Base-by-base conservation (phyloP, 2,797 vertebrate species). In the Parambassis ranga region DNA sequence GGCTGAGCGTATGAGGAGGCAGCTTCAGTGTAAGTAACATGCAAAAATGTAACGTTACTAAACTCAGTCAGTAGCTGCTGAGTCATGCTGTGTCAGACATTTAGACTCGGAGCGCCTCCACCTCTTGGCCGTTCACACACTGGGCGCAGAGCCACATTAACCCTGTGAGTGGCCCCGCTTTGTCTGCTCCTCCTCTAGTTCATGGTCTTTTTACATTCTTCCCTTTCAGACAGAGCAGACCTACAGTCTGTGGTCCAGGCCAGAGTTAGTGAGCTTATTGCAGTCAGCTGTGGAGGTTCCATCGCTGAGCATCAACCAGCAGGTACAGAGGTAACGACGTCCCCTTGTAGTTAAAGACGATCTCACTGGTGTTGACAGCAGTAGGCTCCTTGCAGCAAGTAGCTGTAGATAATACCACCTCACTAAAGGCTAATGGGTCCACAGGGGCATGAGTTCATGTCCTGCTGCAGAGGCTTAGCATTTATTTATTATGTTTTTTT, bases 81-180 rank as follows among this genome's bases (percentile, higher is more conserved):
- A 73, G 65, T 77, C 69, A 62, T 49, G 13, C 32, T 22, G 33
- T 48, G 41, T 69, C 60, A 61, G 19, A 38, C 8, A 2, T 51
- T 39, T 49, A 65, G 31, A 24, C 19, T 44, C 5, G 1, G 8
- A 42, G 11, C 43, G 13, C 35, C 23, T 49, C 57, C 63, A 31
- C 32, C 18, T 27, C 24, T 32, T 16, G 1, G 1, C 33, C 23
- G 19, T 13, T 43, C 38, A 3, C 38, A 3, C 14, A 15, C 50
- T 2, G 50, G 36, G 50, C 52, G 43, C 68, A 13, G 14, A 64
- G 53, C 50, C 65, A 69, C 10, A 57, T 43, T 3, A 24, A 33
- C 33, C 26, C 49, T 26, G 7, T 10, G n/a, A 41, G 23, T 6
- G 36, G 20, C 48, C 48, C 9, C 23, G 13, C 13, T 27, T 16